These are phyloP conservation scores for Bombyx mandarina DNA, from an alignment of 1,140 invertebrate genomes.

Conservation along the genomic window DNA sequence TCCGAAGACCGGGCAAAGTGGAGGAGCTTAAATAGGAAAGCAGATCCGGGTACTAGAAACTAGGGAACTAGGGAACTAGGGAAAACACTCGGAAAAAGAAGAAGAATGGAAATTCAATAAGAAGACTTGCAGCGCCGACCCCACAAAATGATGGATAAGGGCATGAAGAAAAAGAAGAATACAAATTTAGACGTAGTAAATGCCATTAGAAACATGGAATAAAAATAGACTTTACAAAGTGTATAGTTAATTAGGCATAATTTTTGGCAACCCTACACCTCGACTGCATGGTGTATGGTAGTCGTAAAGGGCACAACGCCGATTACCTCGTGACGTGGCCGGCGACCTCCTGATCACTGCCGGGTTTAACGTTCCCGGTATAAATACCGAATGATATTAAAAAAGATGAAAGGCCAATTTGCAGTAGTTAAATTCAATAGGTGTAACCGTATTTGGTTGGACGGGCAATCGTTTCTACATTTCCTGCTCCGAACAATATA, in stretches of 20 bases:
- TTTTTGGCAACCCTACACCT: constrained; percentile 13
- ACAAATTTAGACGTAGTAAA: background rate
- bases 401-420: constrained; percentile 30
- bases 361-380: constrained; percentile 34
- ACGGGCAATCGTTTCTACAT: constrained; percentile 27
- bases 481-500: constrained; percentile 14
- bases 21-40: too few species aligned
- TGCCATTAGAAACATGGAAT: background rate
- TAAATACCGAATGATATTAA: constrained; percentile 24
- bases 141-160: background rate
- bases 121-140: background rate
- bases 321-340: constrained; percentile 39
- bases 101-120: background rate
- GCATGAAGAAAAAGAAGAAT: background rate
- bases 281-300: constrained; percentile 37
- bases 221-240: background rate
- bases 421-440: constrained; percentile 18
- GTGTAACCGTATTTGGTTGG: constrained; percentile 21
- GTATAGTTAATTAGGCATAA: background rate
- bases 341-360: constrained; percentile 35
- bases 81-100: background rate
- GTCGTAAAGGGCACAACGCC: constrained; percentile 40
- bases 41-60: too few species aligned
- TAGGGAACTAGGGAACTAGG: too few species aligned
- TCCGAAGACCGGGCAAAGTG: too few species aligned